phyloP scores from a whole-genome alignment of 2,113 vertebrate genomes.

The Diglossa brunneiventris region DNA sequence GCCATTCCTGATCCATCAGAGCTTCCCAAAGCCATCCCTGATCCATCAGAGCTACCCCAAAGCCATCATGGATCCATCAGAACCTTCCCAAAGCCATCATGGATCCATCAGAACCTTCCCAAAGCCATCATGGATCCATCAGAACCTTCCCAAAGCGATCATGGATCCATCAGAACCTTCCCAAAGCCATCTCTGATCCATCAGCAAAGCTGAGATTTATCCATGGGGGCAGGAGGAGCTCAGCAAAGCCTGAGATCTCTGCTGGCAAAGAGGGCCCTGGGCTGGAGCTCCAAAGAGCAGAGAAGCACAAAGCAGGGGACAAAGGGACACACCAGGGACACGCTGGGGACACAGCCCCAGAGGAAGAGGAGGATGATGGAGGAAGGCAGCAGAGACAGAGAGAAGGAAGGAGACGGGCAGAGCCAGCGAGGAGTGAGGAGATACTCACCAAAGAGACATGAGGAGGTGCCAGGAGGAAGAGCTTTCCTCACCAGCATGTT shows the following conservation, averaged over 20 bases:
- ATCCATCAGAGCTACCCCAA: too few relatives aligned
- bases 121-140: too few relatives aligned
- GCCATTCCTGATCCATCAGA: too few relatives aligned
- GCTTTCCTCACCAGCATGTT: conserved; percentile 98
- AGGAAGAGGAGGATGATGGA: neutral
- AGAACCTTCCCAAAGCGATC: too few relatives aligned
- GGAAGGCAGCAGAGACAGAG: conserved; percentile 15
- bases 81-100: too few relatives aligned
- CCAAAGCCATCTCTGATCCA: too few relatives aligned
- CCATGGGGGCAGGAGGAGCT: neutral
- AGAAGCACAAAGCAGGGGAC: neutral
- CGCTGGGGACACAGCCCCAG: neutral
- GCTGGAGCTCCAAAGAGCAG: neutral
- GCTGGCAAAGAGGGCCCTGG: neutral
- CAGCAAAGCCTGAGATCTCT: neutral
- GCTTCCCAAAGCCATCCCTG: too few relatives aligned
- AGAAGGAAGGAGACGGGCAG: neutral
- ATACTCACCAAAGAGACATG: conserved; percentile 98
- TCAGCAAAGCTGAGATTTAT: neutral
- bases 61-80: too few relatives aligned
- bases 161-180: too few relatives aligned
- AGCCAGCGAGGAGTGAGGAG: conserved; percentile 23
- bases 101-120: too few relatives aligned
- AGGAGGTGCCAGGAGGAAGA: conserved; percentile 91
- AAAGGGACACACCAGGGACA: neutral